Conservation (phyloP, 2,888 invertebrate species). For the Hypolimnas misippus region DNA sequence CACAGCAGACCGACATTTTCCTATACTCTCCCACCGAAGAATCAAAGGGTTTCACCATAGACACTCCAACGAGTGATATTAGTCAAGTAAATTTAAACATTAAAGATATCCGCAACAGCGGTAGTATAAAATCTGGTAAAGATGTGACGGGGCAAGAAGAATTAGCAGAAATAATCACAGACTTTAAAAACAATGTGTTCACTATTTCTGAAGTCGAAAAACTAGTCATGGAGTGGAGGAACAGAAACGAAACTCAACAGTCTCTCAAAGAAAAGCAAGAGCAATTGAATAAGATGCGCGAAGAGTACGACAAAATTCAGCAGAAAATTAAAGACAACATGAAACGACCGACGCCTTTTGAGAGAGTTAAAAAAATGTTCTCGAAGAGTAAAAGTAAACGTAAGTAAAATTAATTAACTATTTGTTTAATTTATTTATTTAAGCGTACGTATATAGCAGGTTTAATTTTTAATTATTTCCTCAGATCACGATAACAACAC, state of each 20-base stretch:
- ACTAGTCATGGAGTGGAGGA: conserved; percentile 93
- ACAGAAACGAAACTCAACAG: conserved; percentile 93
- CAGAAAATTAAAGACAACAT: conserved; percentile 89
- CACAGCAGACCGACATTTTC: conserved; percentile 74
- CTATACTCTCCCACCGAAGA: conserved; percentile 81
- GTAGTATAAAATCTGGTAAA: conserved; percentile 73
- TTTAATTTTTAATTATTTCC: conserved; percentile 41
- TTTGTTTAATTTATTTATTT: background rate
- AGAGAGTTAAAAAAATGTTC: conserved; percentile 90
- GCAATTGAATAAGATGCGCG: conserved; percentile 90
- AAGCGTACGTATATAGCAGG: background rate
- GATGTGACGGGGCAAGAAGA: conserved; percentile 87
- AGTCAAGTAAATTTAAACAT: conserved; percentile 76
- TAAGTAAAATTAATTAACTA: conserved; percentile 48
- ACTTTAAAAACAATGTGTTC: conserved; percentile 94
- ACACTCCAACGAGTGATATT: conserved; percentile 80
- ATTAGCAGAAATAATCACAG: conserved; percentile 93
- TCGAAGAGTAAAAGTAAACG: conserved; percentile 85
- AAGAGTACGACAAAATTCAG: conserved; percentile 92
- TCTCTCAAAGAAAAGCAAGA: conserved; percentile 94
- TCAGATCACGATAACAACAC: conserved; percentile 67
- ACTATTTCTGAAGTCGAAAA: conserved; percentile 93
- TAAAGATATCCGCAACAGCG: conserved; percentile 69
- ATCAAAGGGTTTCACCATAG: conserved; percentile 73
- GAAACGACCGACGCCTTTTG: conserved; percentile 92